Percentiles rank a stretch among this genome's conserved stretches.
Evolutionary conservation across 2,888 invertebrate species (phyloP).

Genomic region (Drosophila engyochracea): DNA sequence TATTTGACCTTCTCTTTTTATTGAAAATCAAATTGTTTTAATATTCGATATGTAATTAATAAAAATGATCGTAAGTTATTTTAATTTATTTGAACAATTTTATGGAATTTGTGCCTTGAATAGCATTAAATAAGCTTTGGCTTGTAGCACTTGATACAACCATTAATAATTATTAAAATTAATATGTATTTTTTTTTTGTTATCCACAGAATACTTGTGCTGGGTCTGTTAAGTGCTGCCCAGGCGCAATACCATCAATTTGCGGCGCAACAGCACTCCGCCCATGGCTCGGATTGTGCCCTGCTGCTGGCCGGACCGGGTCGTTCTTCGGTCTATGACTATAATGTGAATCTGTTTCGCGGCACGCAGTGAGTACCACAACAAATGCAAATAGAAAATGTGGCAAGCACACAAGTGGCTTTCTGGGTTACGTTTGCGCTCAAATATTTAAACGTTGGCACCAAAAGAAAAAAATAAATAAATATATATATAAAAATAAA

Average conservation of each 20-base stretch:
- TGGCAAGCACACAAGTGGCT: constrained; percentile 25
- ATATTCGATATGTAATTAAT: neutral
- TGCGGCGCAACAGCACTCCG: constrained; percentile 80
- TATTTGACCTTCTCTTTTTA: neutral
- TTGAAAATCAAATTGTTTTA: neutral
- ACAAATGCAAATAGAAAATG: constrained; percentile 50
- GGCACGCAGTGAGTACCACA: constrained; percentile 91
- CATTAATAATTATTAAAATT: neutral
- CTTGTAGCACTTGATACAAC: neutral
- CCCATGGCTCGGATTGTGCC: constrained; percentile 89
- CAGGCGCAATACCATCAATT: constrained; percentile 82
- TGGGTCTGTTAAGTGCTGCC: constrained; percentile 49
- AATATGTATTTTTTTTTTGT: neutral
- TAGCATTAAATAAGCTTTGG: neutral
- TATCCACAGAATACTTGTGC: constrained; percentile 80
- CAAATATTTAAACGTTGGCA: constrained; percentile 62
- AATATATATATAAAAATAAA: neutral
- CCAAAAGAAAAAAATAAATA: constrained; percentile 7
- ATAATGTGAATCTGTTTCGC: constrained; percentile 93
- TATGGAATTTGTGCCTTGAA: neutral
- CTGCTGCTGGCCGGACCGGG: constrained; percentile 91
- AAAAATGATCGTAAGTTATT: neutral
- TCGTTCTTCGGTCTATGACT: constrained; percentile 93
- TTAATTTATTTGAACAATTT: neutral
- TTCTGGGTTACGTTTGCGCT: constrained; percentile 55